phyloP scores from a whole-genome alignment of 1,140 invertebrate species.

The Drusus annulatus region DNA sequence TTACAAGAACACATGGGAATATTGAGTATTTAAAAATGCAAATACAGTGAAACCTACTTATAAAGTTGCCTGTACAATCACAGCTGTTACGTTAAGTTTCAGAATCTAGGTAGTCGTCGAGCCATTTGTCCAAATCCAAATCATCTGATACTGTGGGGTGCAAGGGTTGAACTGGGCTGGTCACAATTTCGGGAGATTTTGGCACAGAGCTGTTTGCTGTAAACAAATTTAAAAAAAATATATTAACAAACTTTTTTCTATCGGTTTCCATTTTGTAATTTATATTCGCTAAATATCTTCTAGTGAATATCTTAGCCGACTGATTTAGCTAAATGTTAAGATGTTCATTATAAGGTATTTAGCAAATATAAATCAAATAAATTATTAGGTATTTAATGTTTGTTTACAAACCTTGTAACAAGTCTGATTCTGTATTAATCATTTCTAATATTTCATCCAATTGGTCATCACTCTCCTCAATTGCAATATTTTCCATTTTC shows the following conservation, averaged over 20 bases:
- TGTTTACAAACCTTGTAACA: conserved; percentile 1
- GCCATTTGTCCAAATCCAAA: conserved; percentile 68
- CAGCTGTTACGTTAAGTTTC: neutral
- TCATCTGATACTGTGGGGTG: neutral
- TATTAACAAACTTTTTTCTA: too few species aligned
- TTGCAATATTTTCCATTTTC: conserved; percentile 27
- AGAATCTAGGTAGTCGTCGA: conserved; percentile 67
- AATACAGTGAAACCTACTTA: too few species aligned
- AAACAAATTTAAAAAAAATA: too few species aligned
- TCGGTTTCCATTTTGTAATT: too few species aligned
- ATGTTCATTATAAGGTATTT: too few species aligned
- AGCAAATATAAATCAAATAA: too few species aligned
- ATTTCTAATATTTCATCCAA: conserved; percentile 48
- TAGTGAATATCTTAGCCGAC: too few species aligned
- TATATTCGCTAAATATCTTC: too few species aligned
- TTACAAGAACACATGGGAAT: neutral
- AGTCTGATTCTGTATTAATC: conserved; percentile 1
- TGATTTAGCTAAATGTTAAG: too few species aligned
- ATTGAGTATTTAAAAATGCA: neutral
- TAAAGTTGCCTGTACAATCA: too few species aligned
- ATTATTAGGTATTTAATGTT: neutral
- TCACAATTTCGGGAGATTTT: neutral
- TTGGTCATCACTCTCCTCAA: conserved; percentile 47
- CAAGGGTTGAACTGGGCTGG: neutral
- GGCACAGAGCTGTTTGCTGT: neutral